Conservation (phyloP, 2,888 invertebrate genomes). For the Adela reaumurella region DNA sequence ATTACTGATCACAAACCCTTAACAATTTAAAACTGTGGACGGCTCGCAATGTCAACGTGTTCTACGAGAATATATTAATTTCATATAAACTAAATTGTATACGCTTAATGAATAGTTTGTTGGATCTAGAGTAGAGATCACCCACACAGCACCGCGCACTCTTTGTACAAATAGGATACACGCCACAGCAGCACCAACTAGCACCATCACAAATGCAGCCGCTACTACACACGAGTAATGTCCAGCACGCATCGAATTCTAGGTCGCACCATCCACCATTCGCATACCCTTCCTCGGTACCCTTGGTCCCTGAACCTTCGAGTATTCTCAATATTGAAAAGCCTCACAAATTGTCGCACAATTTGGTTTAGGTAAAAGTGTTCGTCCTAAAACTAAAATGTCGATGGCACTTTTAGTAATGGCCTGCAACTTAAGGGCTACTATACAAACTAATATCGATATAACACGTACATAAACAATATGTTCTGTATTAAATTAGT, state of each 20-base stretch:
- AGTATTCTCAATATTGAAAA: neutral
- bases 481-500: constrained; percentile 6
- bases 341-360: neutral
- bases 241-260: too few species aligned
- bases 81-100: neutral
- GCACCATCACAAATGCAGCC: neutral
- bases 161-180: neutral
- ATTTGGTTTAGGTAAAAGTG: neutral
- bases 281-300: too few species aligned
- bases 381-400: constrained; percentile 21
- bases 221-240: too few species aligned
- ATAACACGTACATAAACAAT: neutral
- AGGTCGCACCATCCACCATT: too few species aligned
- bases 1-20: too few species aligned
- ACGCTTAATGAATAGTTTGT: neutral
- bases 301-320: too few species aligned
- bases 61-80: neutral
- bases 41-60: neutral
- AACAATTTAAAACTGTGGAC: neutral
- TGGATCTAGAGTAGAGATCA: neutral
- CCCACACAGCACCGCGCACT: neutral
- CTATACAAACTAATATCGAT: constrained; percentile 32
- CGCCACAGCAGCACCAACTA: neutral
- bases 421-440: constrained; percentile 55
- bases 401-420: constrained; percentile 53